These are phyloP conservation scores for Leucania comma DNA, from an alignment of 2,888 invertebrate genomes.

Conservation along the genomic window DNA sequence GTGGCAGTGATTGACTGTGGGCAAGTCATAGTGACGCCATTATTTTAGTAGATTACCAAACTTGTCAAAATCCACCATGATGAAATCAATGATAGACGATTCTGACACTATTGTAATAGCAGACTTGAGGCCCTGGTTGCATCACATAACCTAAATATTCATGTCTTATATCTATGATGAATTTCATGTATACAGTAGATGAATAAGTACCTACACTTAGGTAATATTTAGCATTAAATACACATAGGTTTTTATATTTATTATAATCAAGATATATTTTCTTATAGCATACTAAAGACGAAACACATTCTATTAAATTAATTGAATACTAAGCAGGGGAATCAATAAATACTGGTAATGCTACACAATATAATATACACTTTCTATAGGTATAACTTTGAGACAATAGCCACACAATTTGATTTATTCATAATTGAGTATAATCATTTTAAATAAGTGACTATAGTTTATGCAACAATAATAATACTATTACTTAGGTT, in stretches of 20 bases:
- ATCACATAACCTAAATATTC: conserved; percentile 18
- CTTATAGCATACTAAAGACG: conserved; percentile 1
- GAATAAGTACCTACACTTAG: conserved; percentile 11
- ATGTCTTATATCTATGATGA: conserved; percentile 32
- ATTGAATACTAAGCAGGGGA: conserved; percentile 35
- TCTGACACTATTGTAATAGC: no score
- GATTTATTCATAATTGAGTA: conserved; percentile 1
- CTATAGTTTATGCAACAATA: conserved; percentile 21
- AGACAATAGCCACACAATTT: neutral
- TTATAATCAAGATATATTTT: conserved; percentile 10
- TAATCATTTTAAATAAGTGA: conserved; percentile 16
- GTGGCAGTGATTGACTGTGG: no score
- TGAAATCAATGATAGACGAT: no score
- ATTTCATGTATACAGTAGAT: conserved; percentile 24
- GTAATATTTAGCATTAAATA: conserved; percentile 2
- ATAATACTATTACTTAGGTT: neutral
- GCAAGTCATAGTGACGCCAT: no score
- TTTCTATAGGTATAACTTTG: neutral
- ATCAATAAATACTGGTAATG: conserved; percentile 36
- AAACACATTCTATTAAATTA: conserved; percentile 14
- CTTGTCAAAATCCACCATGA: no score
- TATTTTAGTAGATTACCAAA: no score
- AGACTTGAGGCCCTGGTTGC: no score
- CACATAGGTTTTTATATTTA: neutral
- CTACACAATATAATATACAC: conserved; percentile 19